phyloP scores from a whole-genome alignment of 2,888 invertebrate species.

The Serripes groenlandicus region DNA sequence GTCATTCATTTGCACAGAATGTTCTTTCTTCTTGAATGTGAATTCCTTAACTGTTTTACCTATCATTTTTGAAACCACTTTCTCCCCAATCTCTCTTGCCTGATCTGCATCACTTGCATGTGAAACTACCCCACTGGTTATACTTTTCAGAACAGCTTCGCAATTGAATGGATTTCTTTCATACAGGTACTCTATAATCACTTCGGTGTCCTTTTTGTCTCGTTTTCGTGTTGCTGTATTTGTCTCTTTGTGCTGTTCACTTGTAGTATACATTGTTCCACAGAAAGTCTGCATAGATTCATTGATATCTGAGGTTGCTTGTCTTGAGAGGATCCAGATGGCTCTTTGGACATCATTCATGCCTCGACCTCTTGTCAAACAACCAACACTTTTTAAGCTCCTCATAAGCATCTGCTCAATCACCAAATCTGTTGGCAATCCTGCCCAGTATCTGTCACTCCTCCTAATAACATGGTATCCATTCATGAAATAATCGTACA shows the following conservation, averaged over 20 bases:
- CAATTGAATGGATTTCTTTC: constrained; percentile 6
- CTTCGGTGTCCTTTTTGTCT: constrained; percentile 36
- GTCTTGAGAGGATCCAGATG: constrained; percentile 44
- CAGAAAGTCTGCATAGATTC: constrained; percentile 55
- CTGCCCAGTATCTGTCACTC: constrained; percentile 43
- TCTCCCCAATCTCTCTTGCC: constrained; percentile 17
- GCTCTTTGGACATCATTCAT: constrained; percentile 59
- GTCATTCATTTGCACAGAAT: constrained; percentile 31
- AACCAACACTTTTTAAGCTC: constrained; percentile 67
- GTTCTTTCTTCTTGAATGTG: constrained; percentile 51
- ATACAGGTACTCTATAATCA: constrained; percentile 38
- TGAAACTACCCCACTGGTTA: constrained; percentile 10
- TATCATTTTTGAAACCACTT: constrained; percentile 14
- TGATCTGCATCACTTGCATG: constrained; percentile 8
- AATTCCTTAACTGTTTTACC: constrained; percentile 32
- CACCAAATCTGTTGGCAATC: constrained; percentile 44
- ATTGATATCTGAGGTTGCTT: constrained; percentile 47
- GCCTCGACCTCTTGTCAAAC: constrained; percentile 67
- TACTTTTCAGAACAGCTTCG: constrained; percentile 15
- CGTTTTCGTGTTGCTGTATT: constrained; percentile 39
- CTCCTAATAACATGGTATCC: constrained; percentile 34
- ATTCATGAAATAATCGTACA: constrained; percentile 27
- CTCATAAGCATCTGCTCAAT: constrained; percentile 68
- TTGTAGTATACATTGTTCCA: constrained; percentile 32
- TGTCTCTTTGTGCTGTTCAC: constrained; percentile 58